phyloP scores from a whole-genome alignment of 2,113 vertebrate genomes.

The Myanophis thanlyinensis region DNA sequence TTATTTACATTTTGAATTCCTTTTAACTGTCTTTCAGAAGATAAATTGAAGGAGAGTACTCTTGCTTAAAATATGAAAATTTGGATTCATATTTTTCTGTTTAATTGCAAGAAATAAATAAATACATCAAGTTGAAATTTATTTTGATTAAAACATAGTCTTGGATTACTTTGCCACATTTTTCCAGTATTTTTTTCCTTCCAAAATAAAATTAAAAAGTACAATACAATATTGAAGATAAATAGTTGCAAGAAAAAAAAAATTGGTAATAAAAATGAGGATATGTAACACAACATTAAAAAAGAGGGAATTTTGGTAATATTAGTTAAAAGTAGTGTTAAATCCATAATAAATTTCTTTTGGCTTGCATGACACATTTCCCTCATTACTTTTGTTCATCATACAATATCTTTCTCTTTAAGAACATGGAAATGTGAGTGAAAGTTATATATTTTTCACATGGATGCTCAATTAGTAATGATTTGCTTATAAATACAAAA shows the following conservation, averaged over 20 bases:
- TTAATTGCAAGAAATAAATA: background rate
- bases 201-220: background rate
- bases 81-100: conserved; percentile 8
- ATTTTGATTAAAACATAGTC: background rate
- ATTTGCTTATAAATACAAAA: background rate
- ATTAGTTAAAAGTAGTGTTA: background rate
- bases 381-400: background rate
- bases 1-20: background rate
- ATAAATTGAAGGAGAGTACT: background rate
- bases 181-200: background rate
- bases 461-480: background rate
- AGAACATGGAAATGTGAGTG: background rate
- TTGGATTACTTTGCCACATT: background rate
- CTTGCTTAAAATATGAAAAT: background rate
- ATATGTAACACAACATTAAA: background rate
- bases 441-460: background rate
- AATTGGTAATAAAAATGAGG: background rate
- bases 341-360: background rate
- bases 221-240: background rate
- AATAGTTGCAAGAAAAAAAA: background rate
- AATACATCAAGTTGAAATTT: background rate
- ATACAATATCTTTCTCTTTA: background rate
- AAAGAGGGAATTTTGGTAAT: background rate
- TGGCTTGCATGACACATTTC: background rate
- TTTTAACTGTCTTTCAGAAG: conserved; percentile 1